A percentile compares a stretch with the other conserved stretches of the same genome.
Evolutionary conservation across 2,888 invertebrate species (phyloP).

Genomic region (Dicycla oo): DNA sequence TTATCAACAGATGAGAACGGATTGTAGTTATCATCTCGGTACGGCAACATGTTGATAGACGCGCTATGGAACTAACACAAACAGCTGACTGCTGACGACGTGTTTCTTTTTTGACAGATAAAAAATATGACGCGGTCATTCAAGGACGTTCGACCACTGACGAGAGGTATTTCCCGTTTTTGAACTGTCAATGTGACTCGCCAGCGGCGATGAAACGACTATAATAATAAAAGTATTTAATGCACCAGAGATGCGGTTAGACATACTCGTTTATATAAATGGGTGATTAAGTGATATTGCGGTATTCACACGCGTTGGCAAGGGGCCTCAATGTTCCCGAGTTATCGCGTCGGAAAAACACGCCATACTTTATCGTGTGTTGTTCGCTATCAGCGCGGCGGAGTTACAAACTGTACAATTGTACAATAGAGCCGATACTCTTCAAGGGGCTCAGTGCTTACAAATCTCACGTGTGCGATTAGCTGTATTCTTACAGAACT

Average conservation of each 20-base stretch:
- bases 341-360: constrained; percentile 87
- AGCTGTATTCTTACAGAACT: constrained; percentile 31
- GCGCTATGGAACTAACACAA: constrained; percentile 86
- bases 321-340: constrained; percentile 78
- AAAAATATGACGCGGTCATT: constrained; percentile 88
- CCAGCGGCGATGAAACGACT: constrained; percentile 71
- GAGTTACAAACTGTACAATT: constrained; percentile 71
- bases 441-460: constrained; percentile 52
- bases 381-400: constrained; percentile 83
- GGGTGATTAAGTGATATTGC: constrained; percentile 53
- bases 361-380: constrained; percentile 83
- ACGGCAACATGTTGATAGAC: constrained; percentile 84
- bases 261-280: constrained; percentile 44
- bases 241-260: constrained; percentile 58
- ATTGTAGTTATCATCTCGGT: constrained; percentile 66
- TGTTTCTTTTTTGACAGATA: constrained; percentile 86
- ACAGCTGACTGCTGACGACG: constrained; percentile 88
- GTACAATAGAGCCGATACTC: constrained; percentile 59
- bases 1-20: constrained; percentile 40
- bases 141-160: constrained; percentile 86
- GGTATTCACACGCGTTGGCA: constrained; percentile 56
- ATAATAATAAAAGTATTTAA: constrained; percentile 60
- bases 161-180: constrained; percentile 86
- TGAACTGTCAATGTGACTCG: constrained; percentile 75
- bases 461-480: constrained; percentile 36